phyloP scores from a whole-genome alignment of 2,797 vertebrate genomes.

The Acanthurus tractus region DNA sequence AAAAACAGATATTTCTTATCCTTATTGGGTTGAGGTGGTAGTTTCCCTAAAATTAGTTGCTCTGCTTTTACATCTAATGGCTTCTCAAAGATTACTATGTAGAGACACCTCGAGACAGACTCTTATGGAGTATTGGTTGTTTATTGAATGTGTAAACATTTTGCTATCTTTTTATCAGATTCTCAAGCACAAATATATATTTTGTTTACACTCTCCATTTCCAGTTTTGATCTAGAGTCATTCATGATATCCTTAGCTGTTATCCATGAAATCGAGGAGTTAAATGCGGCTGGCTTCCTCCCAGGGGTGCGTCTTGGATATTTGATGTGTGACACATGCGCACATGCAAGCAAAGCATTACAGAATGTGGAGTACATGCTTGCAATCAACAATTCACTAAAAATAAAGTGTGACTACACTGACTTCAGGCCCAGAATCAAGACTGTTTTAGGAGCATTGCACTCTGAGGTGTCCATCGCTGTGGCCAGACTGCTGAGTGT shows the following conservation, averaged over 20 bases:
- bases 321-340: slow-evolving; percentile 71
- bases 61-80: not conserved
- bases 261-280: slow-evolving; percentile 70
- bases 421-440: slow-evolving; percentile 68
- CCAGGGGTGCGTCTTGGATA: slow-evolving; percentile 74
- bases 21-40: not conserved
- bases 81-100: not conserved
- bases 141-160: too few relatives aligned
- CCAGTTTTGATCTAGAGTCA: slow-evolving; percentile 62
- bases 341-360: slow-evolving; percentile 63
- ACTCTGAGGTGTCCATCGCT: slow-evolving; percentile 74
- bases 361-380: slow-evolving; percentile 62
- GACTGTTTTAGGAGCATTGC: slow-evolving; percentile 68
- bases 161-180: not conserved
- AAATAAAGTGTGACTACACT: slow-evolving; percentile 42
- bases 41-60: not conserved
- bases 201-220: not conserved
- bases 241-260: slow-evolving; percentile 61
- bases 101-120: not conserved
- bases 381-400: slow-evolving; percentile 35
- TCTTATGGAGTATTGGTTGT: too few relatives aligned
- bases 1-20: not conserved
- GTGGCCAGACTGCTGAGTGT: slow-evolving; percentile 75
- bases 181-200: too few relatives aligned
- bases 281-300: slow-evolving; percentile 73